These are phyloP conservation scores for Camponotus vicinus DNA, from an alignment of 1,140 invertebrate species.

Conservation along the genomic window DNA sequence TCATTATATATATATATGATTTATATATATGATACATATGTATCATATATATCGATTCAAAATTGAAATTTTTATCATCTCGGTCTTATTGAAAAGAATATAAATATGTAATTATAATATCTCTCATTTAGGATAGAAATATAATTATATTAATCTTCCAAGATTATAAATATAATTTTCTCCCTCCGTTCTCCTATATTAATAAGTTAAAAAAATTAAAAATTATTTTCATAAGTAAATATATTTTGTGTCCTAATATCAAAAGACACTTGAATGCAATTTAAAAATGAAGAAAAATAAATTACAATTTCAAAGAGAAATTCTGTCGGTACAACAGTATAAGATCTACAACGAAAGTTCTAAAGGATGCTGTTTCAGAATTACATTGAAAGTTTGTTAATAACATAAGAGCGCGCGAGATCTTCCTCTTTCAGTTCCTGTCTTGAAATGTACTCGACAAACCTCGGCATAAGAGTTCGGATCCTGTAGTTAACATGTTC, in stretches of 20 bases:
- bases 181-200: neutral
- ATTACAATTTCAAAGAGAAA: neutral
- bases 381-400: constrained; percentile 61
- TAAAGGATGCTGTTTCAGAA: neutral
- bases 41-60: neutral
- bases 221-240: neutral
- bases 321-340: neutral
- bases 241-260: neutral
- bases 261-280: neutral
- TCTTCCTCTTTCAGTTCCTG: neutral
- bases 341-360: constrained; percentile 8
- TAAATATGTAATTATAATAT: neutral
- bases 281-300: neutral
- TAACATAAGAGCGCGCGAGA: neutral
- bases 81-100: neutral
- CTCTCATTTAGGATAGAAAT: neutral
- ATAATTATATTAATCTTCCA: neutral
- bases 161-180: neutral
- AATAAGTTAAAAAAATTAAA: constrained; percentile 14
- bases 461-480: neutral
- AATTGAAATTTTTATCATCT: neutral
- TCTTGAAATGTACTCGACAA: constrained; percentile 38
- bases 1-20: too few relatives aligned
- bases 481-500: constrained; percentile 8
- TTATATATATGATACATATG: neutral